Percentiles rank a stretch among this genome's conserved stretches.
These are phyloP conservation scores for Catharus minimus DNA, from an alignment of 2,113 vertebrate species.

Conservation along the genomic window DNA sequence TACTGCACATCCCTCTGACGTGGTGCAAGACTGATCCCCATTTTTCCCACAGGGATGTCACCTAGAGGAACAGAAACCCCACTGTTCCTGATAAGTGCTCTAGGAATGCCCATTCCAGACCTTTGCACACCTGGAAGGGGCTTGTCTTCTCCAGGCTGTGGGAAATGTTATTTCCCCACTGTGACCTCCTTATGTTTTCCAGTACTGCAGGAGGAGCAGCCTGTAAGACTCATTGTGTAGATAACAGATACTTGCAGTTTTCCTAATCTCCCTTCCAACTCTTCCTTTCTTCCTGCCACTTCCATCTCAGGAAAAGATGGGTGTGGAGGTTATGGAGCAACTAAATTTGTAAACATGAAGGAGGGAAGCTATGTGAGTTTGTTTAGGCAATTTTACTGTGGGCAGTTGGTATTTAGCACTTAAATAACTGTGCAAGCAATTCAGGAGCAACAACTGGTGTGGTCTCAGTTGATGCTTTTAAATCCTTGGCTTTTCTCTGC, in stretches of 20 bases:
- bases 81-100: not conserved
- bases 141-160: not conserved
- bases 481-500: not conserved
- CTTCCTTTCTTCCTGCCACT: not conserved
- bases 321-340: not conserved
- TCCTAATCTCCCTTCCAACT: not conserved
- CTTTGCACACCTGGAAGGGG: not conserved
- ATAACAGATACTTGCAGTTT: not conserved
- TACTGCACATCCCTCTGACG: too few species aligned
- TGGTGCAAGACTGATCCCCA: rapidly evolving
- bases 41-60: not conserved
- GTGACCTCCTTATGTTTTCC: not conserved
- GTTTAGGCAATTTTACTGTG: not conserved
- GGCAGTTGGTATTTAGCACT: not conserved
- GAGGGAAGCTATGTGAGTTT: not conserved
- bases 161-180: not conserved
- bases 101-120: not conserved
- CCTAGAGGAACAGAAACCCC: not conserved
- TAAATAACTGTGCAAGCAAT: not conserved
- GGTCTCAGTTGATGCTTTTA: not conserved
- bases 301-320: not conserved
- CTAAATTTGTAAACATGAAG: not conserved
- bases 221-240: not conserved
- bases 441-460: not conserved
- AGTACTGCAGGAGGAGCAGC: not conserved